Base-by-base conservation (phyloP, 2,888 invertebrate species). In the Gibbula magus region DNA sequence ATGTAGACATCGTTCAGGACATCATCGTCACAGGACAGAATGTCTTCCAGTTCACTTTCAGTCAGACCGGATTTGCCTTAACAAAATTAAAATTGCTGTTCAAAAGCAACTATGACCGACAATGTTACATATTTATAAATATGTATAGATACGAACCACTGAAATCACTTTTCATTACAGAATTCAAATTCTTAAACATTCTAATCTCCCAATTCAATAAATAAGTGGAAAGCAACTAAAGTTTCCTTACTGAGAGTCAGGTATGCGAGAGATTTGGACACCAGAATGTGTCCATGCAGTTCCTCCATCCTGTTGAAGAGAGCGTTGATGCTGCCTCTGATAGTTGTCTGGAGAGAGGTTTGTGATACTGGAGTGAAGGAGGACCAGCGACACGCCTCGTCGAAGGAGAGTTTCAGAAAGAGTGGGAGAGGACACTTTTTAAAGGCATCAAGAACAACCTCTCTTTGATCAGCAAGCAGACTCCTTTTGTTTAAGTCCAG, bases 201-300 rank as follows among this genome's bases (percentile, higher is more conserved):
- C 7, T n/a, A n/a, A n/a, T n/a, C n/a, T n/a, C n/a, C n/a, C n/a
- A 78, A 77, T 10, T 10, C 20, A 10, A 20, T 20, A 66, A 10
- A 66, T 10, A 10, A 10, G 10, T 20, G 10, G 18, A 16, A 22
- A 20, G 10, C n/a, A n/a, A n/a, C n/a, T n/a, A n/a, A 18, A 35
- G 7, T 2, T 25, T 25, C 7, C 78, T 79, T 81, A 86, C 86
- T 77, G 29, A 81, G 56, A 10, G 89, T 89, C 25, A 89, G 74
- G 79, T 86, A 89, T n/a, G 87, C 85, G 8, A 89, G 82, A 16
- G 89, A 85, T 32, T 81, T 80, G n/a, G 84, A 83, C 13, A 88
- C 87, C 25, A 89, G 78, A 32, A 86, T 16, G 35, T 82, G 22
- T 13, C 89, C 89, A 81, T 89, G 89, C 10, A 76, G 56, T 7